These are phyloP conservation scores for Amorpha juglandis DNA, from an alignment of 2,888 invertebrate species.

Conservation along the genomic window DNA sequence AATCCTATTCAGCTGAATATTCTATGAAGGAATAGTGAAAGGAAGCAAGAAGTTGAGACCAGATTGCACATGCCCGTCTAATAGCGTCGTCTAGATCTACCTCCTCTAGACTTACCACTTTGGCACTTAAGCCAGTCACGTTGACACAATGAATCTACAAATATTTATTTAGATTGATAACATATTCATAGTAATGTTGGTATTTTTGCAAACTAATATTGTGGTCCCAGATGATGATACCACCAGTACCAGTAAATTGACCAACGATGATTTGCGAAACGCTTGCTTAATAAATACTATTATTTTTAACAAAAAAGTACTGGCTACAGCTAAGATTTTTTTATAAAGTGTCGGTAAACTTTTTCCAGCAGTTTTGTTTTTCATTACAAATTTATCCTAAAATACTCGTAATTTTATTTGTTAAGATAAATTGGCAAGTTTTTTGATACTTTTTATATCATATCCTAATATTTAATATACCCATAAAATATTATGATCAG, in stretches of 20 bases:
- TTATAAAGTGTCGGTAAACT: too few relatives aligned
- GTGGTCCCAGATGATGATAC: neutral
- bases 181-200: slow-evolving; percentile 32
- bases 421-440: too few relatives aligned
- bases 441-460: too few relatives aligned
- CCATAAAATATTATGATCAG: too few relatives aligned
- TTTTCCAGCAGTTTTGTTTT: too few relatives aligned
- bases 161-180: slow-evolving; percentile 60
- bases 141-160: slow-evolving; percentile 83
- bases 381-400: too few relatives aligned
- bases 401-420: too few relatives aligned
- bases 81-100: slow-evolving; percentile 76
- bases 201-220: neutral
- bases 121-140: slow-evolving; percentile 83
- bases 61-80: slow-evolving; percentile 72
- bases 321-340: too few relatives aligned
- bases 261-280: neutral
- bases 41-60: slow-evolving; percentile 56
- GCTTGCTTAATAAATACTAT: neutral
- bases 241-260: neutral
- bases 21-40: slow-evolving; percentile 53
- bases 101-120: slow-evolving; percentile 81
- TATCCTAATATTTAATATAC: too few relatives aligned
- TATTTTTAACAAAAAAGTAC: too few relatives aligned
- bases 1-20: slow-evolving; percentile 39